Conservation (phyloP, 2,888 invertebrate species). For the Cremastinae sp. region DNA sequence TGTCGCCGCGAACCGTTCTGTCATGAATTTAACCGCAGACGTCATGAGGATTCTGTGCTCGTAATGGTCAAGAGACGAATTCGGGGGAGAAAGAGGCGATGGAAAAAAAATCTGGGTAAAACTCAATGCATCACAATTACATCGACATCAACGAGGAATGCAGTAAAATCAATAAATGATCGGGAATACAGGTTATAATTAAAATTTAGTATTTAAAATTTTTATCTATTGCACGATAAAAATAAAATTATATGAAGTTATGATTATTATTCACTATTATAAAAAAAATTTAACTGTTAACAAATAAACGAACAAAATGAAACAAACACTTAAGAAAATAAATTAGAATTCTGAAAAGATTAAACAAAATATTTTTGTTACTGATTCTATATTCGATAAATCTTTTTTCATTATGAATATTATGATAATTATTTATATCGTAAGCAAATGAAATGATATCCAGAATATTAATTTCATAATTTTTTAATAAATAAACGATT, state of each 20-base stretch:
- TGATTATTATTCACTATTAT: not conserved
- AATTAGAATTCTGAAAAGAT: too few species aligned
- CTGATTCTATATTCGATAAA: too few species aligned
- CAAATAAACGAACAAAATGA: too few species aligned
- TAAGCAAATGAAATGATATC: conserved; percentile 4
- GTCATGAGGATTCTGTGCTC: conserved; percentile 21
- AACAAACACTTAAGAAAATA: too few species aligned
- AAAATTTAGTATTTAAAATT: too few species aligned
- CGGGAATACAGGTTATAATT: conserved; percentile 36
- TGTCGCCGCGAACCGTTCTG: too few species aligned
- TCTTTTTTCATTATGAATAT: too few species aligned
- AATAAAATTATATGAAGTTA: not conserved
- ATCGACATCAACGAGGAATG: conserved; percentile 26
- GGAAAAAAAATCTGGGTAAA: conserved; percentile 9
- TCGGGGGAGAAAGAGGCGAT: conserved; percentile 18
- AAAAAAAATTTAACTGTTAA: too few species aligned
- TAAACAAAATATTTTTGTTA: too few species aligned
- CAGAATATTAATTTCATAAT: not conserved
- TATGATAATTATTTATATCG: too few species aligned
- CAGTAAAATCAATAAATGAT: conserved; percentile 21
- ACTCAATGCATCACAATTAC: conserved; percentile 9
- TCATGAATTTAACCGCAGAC: too few species aligned
- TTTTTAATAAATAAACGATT: not conserved
- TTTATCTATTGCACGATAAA: not conserved
- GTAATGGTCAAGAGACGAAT: conserved; percentile 45